phyloP scores from a whole-genome alignment of 2,113 vertebrate genomes.

The Prietella phreatophila region DNA sequence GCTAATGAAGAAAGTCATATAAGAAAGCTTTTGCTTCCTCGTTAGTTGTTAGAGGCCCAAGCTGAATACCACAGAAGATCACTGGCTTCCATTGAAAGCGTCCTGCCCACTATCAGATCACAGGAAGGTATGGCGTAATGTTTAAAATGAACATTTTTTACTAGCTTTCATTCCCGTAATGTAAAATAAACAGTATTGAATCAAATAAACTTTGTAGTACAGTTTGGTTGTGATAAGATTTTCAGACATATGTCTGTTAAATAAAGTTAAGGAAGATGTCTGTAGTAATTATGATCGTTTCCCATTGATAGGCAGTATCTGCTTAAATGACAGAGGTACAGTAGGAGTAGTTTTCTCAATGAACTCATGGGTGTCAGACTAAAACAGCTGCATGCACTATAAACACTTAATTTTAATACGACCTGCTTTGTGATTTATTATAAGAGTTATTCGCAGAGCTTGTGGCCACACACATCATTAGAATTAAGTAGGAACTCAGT shows the following conservation, averaged over 20 bases:
- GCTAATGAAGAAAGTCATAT: neutral
- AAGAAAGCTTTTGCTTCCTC: slow-evolving; percentile 60
- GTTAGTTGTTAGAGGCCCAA: slow-evolving; percentile 95
- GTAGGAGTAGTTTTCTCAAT: neutral
- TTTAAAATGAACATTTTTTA: neutral
- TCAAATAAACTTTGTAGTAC: neutral
- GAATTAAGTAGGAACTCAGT: neutral
- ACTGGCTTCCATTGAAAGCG: slow-evolving; percentile 88
- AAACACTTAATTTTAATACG: neutral
- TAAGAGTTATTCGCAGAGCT: neutral
- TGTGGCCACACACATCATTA: neutral
- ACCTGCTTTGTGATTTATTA: neutral
- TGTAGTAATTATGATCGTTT: neutral
- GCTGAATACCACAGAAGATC: slow-evolving; percentile 98
- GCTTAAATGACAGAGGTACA: neutral
- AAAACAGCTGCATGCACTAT: neutral
- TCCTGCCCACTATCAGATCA: slow-evolving; percentile 87
- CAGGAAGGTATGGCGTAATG: slow-evolving; percentile 83
- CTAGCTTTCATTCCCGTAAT: neutral
- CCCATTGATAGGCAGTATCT: neutral
- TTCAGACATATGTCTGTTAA: neutral
- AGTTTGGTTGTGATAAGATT: neutral
- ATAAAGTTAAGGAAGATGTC: neutral
- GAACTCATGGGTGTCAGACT: neutral
- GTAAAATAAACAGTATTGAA: neutral